These are phyloP conservation scores for Cenopis cana DNA, from an alignment of 2,888 invertebrate species.

Conservation along the genomic window DNA sequence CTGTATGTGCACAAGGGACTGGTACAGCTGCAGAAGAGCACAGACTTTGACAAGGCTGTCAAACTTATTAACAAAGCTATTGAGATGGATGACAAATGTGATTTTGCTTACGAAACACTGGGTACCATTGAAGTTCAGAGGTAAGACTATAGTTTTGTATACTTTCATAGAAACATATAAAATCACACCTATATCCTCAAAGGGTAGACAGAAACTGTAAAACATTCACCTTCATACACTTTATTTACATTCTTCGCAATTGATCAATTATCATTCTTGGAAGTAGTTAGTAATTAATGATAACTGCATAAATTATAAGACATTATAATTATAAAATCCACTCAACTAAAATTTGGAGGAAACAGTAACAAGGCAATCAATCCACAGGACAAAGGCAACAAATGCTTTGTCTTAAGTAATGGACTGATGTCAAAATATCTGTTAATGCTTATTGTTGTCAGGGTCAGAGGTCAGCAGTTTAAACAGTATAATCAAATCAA, in stretches of 20 bases:
- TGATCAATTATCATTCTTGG: neutral
- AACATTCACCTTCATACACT: neutral
- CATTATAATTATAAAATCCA: too few species aligned
- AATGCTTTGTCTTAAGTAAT: slow-evolving; percentile 19
- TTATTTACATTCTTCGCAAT: neutral
- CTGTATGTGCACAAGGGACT: slow-evolving; percentile 95
- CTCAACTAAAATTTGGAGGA: neutral
- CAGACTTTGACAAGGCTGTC: slow-evolving; percentile 92
- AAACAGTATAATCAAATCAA: slow-evolving; percentile 26
- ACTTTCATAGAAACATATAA: neutral
- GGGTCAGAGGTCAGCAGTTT: slow-evolving; percentile 38
- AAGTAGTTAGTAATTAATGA: neutral
- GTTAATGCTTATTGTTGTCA: slow-evolving; percentile 26
- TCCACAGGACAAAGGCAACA: slow-evolving; percentile 3
- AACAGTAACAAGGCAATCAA: neutral
- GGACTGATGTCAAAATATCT: slow-evolving; percentile 19
- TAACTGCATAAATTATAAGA: too few species aligned
- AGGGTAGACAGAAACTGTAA: neutral
- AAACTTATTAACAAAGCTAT: slow-evolving; percentile 92
- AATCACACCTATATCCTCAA: neutral
- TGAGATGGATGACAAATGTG: slow-evolving; percentile 95
- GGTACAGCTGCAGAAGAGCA: slow-evolving; percentile 93
- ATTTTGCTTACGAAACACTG: slow-evolving; percentile 97
- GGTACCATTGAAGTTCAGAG: slow-evolving; percentile 97
- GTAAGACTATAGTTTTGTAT: slow-evolving; percentile 73